Percentiles rank a stretch among this genome's conserved stretches.
Evolutionary conservation across 30 jellyfish, hydroid and myxozoan species (phyloP).

Genomic region (Aurelia coerulea): DNA sequence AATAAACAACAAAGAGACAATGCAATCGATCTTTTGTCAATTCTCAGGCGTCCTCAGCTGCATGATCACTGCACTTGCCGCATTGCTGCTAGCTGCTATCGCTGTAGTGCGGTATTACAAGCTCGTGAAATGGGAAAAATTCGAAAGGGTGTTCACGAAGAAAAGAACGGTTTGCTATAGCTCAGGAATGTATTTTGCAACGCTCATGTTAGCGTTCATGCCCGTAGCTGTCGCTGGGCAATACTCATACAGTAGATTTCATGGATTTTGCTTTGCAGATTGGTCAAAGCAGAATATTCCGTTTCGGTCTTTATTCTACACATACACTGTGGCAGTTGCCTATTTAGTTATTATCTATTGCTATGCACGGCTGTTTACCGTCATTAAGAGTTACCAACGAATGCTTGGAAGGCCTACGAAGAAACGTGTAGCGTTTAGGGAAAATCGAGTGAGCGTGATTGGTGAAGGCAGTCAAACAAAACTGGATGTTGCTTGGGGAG

Average conservation of each 20-base stretch:
- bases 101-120: neutral
- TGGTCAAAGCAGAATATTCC: neutral
- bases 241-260: neutral
- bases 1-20: neutral
- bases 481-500: too few relatives aligned
- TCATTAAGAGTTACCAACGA: neutral
- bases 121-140: neutral
- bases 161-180: neutral
- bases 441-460: too few relatives aligned
- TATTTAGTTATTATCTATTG: neutral
- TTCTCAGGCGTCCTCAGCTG: neutral
- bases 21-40: neutral
- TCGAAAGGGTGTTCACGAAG: neutral
- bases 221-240: neutral
- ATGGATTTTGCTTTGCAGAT: neutral
- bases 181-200: neutral
- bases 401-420: too few relatives aligned
- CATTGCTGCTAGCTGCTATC: neutral
- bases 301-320: neutral
- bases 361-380: neutral
- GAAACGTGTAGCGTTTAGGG: too few relatives aligned
- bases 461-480: too few relatives aligned
- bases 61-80: neutral
- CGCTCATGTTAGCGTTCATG: neutral
- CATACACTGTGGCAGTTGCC: neutral